Conservation (phyloP, 2,797 vertebrate species). For the Malacoctenus gilli region DNA sequence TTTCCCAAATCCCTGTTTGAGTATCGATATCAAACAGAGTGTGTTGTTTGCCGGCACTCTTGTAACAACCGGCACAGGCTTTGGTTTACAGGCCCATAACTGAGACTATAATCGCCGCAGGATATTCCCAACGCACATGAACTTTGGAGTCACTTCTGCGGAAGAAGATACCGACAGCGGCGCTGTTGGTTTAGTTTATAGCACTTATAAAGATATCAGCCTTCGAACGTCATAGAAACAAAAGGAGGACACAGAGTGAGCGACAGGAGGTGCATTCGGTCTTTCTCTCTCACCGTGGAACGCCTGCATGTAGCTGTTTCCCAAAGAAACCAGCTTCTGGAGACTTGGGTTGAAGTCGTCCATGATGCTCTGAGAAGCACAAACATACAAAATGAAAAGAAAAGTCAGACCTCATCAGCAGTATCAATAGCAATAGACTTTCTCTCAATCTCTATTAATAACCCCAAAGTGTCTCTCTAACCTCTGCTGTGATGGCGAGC, state of each 20-base stretch:
- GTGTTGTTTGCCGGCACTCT: constrained; percentile 12
- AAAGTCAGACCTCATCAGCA: too few species aligned
- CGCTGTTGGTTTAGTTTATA: constrained; percentile 41
- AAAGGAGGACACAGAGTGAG: neutral
- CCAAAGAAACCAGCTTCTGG: constrained; percentile 90
- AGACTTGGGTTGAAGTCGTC: constrained; percentile 93
- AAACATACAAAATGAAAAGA: constrained; percentile 20
- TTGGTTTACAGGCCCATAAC: constrained; percentile 30
- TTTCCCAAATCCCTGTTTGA: neutral
- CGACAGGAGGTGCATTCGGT: neutral
- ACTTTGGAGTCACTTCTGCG: constrained; percentile 60
- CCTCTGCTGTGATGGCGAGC: constrained; percentile 2
- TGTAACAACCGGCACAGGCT: constrained; percentile 6
- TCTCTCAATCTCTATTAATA: constrained; percentile 39
- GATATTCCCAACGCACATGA: constrained; percentile 36
- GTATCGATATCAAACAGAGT: neutral
- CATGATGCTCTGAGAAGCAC: constrained; percentile 83
- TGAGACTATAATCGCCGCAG: constrained; percentile 17
- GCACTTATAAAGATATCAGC: constrained; percentile 24
- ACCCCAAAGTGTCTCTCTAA: constrained; percentile 9
- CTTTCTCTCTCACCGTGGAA: constrained; percentile 84
- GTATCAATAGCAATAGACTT: constrained; percentile 27
- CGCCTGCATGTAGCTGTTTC: constrained; percentile 89
- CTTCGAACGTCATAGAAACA: constrained; percentile 1
- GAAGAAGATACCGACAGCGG: constrained; percentile 4